Evolutionary conservation across 2,888 invertebrate species (phyloP).

Genomic region (Tipula confusa): DNA sequence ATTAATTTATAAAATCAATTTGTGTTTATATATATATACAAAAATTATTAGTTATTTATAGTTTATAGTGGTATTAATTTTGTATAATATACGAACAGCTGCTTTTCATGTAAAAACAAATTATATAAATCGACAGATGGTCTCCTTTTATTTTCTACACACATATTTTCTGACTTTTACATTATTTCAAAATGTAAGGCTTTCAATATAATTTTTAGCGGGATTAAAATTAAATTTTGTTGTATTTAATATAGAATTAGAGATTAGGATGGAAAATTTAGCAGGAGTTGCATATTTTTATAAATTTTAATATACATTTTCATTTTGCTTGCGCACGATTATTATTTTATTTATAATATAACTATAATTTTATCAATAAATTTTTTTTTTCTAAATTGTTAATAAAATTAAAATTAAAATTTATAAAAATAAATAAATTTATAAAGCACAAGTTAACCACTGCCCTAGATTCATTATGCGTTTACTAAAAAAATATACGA

Average conservation of each 20-base stretch:
- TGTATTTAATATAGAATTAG: neutral
- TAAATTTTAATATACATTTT: neutral
- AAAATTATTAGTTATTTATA: too few relatives aligned
- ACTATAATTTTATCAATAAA: neutral
- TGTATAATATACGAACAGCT: too few relatives aligned
- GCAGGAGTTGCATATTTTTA: neutral
- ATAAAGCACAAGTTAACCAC: slow-evolving; percentile 35
- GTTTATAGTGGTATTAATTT: too few relatives aligned
- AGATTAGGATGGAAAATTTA: neutral
- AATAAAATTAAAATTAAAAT: neutral
- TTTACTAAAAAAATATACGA: slow-evolving; percentile 33
- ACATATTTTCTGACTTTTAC: too few relatives aligned
- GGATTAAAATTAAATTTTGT: neutral
- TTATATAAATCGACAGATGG: too few relatives aligned
- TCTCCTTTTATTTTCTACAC: too few relatives aligned
- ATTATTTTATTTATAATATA: neutral
- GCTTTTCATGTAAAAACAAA: too few relatives aligned
- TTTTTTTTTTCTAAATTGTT: neutral
- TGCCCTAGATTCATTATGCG: slow-evolving; percentile 39
- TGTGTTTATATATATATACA: too few relatives aligned
- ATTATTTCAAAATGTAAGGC: too few relatives aligned
- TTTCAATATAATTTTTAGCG: neutral
- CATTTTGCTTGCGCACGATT: neutral
- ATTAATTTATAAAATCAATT: too few relatives aligned
- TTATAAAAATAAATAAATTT: neutral